Base-by-base conservation (phyloP, 23 tunicate genomes). In the Halocynthia roretzi region DNA sequence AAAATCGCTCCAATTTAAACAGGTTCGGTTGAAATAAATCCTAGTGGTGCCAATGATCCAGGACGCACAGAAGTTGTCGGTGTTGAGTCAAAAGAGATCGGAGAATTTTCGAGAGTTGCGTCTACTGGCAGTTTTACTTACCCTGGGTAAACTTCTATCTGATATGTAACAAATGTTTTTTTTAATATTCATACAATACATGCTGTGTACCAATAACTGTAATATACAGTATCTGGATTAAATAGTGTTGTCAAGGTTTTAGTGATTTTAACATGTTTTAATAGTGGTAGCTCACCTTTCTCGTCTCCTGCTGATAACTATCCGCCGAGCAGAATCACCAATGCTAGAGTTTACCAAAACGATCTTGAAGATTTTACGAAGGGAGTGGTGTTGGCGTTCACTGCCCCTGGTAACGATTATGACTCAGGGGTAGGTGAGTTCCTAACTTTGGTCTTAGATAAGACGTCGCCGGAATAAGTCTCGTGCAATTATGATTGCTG, bases 321-420 rank as follows among this genome's bases (percentile, higher is more conserved):
- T 70, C 89, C 89, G 15, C 89, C 89, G 8, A 78, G 77, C 52
- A 71, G 51, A 23, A 54, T 84, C 20, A 77, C 60, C 10, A 78
- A 84, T 61, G 72, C 78, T 11, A 11, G 40, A 12, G 72, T 50
- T 7, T 44, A 71, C 23, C 83, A 77, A 71, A 8, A 8, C 52
- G 83, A 84, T 23, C 18, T 80, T 15, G 8, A 60, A 18, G 68
- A 61, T 51, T 54, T 31, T 5, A 19, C 68, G 12, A 18, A 49
- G 7, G 82, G 82, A 7, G 8, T 84, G n/a, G 10, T 8, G 60
- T 51, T 84, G n/a, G 54, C 51, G 40, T 84, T 84, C 63, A 77
- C 83, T 61, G 78, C 89, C 40, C 89, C 89, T 54, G 89, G 89
- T 12, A 50, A 61, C 54, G 83, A 84, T 52, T 84, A 70, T 54